Evolutionary conservation across 2,888 invertebrate species (phyloP), one percentile per base, ranked within the genome.

Genomic region (Ophonus ardosiacus): DNA sequence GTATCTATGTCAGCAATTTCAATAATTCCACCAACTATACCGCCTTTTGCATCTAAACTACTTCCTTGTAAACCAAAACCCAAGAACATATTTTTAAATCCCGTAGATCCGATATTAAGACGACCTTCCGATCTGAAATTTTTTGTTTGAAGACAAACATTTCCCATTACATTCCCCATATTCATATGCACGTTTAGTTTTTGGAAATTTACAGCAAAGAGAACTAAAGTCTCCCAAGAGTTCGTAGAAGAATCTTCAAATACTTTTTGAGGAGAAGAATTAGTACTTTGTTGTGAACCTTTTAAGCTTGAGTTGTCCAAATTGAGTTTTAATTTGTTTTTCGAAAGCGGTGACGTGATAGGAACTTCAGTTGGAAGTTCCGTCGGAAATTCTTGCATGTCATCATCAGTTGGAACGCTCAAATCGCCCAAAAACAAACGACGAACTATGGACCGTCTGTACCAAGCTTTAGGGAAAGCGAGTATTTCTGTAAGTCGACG

Each of bases 101-200:
- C 98, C 0, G 96, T 96, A 90, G 98, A 98, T 88, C 98, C 98
- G 89, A 98, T 98, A 86, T 97, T 97, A 24, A 99, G 93, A 43
- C 98, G 94, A 0, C 98, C 98, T 89, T 98, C 96, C 81, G 97
- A 97, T 90, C 96, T 95, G 90, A 98, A 97, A 90, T 97, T 97
- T 90, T 97, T 96, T 7, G 97, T 97, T 90, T 97, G 94, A 98
- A 98, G 98, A 89, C 96, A 96, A 88, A 99, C 98, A 90, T 98
- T 98, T 13, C 99, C 99, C 98, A 99, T 99, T 0, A 99, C 98
- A 90, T 99, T 99, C 61, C 99, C 98, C 98, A 99, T 99, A 91
- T 99, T 99, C 96, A 99, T 99, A 90, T 98, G 97, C 8, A 99
- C 97, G 91, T 99, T 98, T 81, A 99, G 93, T 88, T 97, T 96